Evolutionary conservation across 2,888 invertebrate genomes (phyloP), one percentile per base, ranked within the genome.

Genomic region (Ophraella communa): DNA sequence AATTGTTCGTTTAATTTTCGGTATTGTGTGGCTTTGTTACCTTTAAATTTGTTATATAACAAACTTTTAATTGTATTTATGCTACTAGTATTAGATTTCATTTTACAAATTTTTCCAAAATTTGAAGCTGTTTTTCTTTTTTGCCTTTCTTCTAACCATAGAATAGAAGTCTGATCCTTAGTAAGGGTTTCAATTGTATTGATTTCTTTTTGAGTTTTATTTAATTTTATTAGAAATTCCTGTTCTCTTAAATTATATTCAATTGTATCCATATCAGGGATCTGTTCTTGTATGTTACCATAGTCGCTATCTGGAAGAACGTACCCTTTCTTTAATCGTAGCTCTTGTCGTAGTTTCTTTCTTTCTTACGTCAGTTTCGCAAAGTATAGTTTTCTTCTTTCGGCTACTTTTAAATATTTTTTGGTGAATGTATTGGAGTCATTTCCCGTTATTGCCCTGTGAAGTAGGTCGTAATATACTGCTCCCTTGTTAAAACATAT

Each of bases 401-500:
- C 3, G 17, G n/a, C 17, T 44, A 35, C 21, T 51, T 24, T 5
- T 24, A 27, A 42, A n/a, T 4, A 53, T 18, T 53, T 56, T 35
- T 58, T 55, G 10, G 44, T 24, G n/a, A 63, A 60, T n/a, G 21
- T 2, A 11, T 21, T 30, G 10, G 54, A 49, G 45, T 56, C 55
- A 20, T 30, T 52, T 21, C 55, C 33, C 21, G 35, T 45, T 33
- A 58, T 21, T 49, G 27, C 27, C 55, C 51, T 56, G 17, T 20
- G 33, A 23, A 66, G 1, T 10, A 44, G 1, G 14, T 8, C 8
- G 20, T 39, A n/a, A 59, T 59, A 59, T 4, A 17, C 42, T 1
- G 64, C 66, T 20, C 45, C 47, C 35, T 8, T 20, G 55, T 79
- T 79, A 62, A 74, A 78, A 11, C 74, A 72, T 11, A 79, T 60